These are phyloP conservation scores for Chaenodraco wilsoni DNA, from an alignment of 2,797 vertebrate genomes.

Conservation along the genomic window DNA sequence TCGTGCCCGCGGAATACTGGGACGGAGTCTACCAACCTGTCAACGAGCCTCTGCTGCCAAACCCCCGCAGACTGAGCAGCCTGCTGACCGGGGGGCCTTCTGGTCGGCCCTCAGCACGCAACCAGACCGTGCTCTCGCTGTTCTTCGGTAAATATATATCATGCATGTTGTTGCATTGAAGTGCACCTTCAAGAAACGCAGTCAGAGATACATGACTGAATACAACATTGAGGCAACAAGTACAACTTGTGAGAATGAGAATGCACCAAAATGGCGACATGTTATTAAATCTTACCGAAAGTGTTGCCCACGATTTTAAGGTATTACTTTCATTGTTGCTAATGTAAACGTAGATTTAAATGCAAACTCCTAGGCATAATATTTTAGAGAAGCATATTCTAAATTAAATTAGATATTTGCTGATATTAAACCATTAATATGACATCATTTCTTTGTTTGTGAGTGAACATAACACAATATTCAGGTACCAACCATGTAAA, in stretches of 20 bases:
- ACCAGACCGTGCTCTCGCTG: constrained; percentile 90
- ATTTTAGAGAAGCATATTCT: not conserved
- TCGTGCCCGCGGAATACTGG: constrained; percentile 87
- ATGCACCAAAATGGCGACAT: not conserved
- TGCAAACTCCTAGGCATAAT: not conserved
- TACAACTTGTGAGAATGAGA: not conserved
- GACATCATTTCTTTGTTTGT: not conserved
- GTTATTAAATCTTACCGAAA: not conserved
- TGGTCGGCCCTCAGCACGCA: constrained; percentile 82
- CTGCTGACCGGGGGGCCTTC: constrained; percentile 73
- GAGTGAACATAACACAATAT: not conserved
- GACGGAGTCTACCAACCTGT: constrained; percentile 90
- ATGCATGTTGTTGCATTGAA: not conserved
- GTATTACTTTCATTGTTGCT: not conserved
- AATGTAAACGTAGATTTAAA: not conserved
- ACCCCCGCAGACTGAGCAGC: constrained; percentile 87
- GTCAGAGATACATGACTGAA: not conserved
- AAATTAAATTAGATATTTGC: not conserved
- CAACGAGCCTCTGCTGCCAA: constrained; percentile 87
- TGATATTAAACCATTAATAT: not conserved
- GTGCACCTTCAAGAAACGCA: not conserved
- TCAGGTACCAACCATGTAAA: not conserved
- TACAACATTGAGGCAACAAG: not conserved
- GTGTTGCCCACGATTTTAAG: not conserved
- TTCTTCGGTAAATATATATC: constrained; percentile 88